Evolutionary conservation across 2,113 vertebrate species (phyloP).

Genomic region (Oxygymnocypris stewartii): DNA sequence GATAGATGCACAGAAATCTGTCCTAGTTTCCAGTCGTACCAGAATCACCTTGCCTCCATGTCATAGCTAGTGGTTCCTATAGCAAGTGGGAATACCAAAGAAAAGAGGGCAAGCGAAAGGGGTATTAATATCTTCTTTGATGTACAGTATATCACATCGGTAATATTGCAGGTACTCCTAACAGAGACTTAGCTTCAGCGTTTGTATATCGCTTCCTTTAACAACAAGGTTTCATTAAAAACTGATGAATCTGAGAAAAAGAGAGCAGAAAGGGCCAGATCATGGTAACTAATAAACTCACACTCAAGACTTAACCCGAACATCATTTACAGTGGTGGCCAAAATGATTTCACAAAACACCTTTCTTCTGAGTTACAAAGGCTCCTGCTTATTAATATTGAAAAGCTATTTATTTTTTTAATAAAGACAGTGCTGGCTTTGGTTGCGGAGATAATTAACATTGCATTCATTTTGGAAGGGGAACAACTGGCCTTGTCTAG

Average conservation of each 20-base stretch:
- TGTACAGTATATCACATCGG: background rate
- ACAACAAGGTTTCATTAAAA: background rate
- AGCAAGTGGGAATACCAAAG: constrained; percentile 23
- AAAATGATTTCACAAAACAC: background rate
- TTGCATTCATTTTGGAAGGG: constrained; percentile 8
- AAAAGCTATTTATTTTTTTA: background rate
- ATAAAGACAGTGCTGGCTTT: background rate
- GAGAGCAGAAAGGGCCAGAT: background rate
- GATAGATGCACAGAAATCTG: constrained; percentile 9
- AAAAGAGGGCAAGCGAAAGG: constrained; percentile 8
- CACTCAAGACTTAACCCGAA: background rate
- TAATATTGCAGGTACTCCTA: background rate
- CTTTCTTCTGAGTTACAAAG: background rate
- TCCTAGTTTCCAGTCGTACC: constrained; percentile 23
- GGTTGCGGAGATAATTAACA: constrained; percentile 12
- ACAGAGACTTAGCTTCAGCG: background rate
- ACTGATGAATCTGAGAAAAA: too few relatives aligned
- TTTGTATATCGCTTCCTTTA: background rate
- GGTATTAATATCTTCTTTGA: constrained; percentile 24
- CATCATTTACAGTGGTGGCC: background rate
- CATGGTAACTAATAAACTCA: background rate
- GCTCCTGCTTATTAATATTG: background rate
- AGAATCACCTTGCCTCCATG: constrained; percentile 6
- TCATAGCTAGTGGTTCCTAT: background rate
- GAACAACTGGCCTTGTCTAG: constrained; percentile 19